Base-by-base conservation (phyloP, 1,140 invertebrate species). In the Danaus melanippus region DNA sequence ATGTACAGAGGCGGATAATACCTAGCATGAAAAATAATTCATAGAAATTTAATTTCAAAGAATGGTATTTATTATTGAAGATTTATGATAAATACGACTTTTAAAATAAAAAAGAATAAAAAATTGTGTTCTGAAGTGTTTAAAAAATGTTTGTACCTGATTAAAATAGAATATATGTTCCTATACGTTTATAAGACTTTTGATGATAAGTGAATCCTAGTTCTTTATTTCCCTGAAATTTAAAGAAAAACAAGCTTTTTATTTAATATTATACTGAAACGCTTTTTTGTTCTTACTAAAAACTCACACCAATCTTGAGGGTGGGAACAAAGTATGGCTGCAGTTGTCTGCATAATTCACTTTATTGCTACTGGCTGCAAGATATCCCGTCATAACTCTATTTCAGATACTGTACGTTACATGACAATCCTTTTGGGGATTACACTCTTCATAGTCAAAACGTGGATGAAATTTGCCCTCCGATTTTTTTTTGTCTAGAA, bases 291-390 rank as follows among this genome's bases (percentile, higher is more conserved):
- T 4, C 11, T 21, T 9, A 52, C 2, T 32, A 12, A 44, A 11
- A 32, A 15, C 50, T 44, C 15, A 11, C 7, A 1, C 46, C 39
- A 49, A 45, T 65, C 73, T 67, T 66, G 50, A 65, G 69, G 62
- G 69, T 52, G 42, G 44, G 78, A 78, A 78, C 74, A 84, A 80
- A 81, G 71, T 84, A 84, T 80, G 68, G 69, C 60, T 77, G 70
- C 77, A 74, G 72, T 76, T 74, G 74, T 76, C 71, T 82, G 80
- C 80, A 84, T 84, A 84, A 84, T 82, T 82, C 76, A 84, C 71
- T 79, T 76, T 75, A 84, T 77, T 76, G 71, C 74, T 61, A 61
- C 53, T 59, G 54, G 52, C 57, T 65, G 63, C 61, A 53, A 60
- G 60, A 69, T 66, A 68, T 66, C 67, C 55, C 56, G 62, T 77